Conservation (phyloP, 2,888 invertebrate species). For the Folsomia manolachei region DNA sequence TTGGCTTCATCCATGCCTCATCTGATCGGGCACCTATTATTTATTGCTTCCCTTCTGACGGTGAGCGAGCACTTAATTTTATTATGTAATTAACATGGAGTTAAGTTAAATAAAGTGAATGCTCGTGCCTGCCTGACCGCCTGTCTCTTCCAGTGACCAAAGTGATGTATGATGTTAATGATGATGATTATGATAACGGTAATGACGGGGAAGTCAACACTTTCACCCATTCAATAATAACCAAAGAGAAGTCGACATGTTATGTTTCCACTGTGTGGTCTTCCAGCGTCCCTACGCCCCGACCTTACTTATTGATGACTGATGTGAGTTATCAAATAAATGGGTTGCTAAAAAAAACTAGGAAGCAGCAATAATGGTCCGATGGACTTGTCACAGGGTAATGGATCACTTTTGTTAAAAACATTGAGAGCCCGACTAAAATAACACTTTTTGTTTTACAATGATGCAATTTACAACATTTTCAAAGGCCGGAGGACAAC, state of each 20-base stretch:
- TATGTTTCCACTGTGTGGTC: no score
- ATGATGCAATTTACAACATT: background rate
- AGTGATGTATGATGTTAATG: background rate
- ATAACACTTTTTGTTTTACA: background rate
- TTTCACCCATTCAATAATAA: background rate
- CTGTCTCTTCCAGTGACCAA: background rate
- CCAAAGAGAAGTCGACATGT: background rate
- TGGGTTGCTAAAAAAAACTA: background rate
- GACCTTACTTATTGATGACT: no score
- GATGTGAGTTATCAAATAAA: no score
- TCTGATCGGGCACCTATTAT: no score
- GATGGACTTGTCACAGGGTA: slow-evolving; percentile 14
- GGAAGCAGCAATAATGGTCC: background rate
- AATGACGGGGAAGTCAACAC: background rate
- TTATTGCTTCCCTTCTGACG: background rate
- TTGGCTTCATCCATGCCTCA: no score
- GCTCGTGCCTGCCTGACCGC: background rate
- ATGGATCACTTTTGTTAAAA: slow-evolving; percentile 17
- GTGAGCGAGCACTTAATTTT: background rate
- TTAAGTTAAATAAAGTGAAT: background rate
- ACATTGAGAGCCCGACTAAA: background rate
- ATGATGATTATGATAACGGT: background rate
- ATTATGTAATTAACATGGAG: background rate
- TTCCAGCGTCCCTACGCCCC: no score
- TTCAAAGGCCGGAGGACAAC: background rate